Evolutionary conservation across 2,797 vertebrate species (phyloP).

Genomic region (Micromesistius poutassou): DNA sequence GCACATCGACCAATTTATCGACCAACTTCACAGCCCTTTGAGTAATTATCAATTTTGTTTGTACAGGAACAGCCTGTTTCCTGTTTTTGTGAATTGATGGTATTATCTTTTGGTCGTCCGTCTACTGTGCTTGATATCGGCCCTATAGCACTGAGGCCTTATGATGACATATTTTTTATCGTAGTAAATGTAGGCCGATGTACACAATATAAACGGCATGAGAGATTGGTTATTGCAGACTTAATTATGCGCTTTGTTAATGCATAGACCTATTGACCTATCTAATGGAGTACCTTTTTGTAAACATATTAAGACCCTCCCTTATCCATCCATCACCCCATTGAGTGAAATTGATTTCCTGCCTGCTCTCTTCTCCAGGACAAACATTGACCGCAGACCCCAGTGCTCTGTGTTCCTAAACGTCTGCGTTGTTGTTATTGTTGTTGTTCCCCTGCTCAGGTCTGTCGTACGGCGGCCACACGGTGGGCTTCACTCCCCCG

Average conservation of each 20-base stretch:
- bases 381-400: not conserved
- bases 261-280: not conserved
- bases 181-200: not conserved
- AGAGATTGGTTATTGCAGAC: not conserved
- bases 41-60: not conserved
- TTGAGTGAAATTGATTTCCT: not conserved
- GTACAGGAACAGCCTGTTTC: not conserved
- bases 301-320: not conserved
- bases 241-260: not conserved
- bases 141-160: not conserved
- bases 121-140: not conserved
- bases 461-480: slow-evolving; percentile 94
- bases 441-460: slow-evolving; percentile 67
- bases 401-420: not conserved
- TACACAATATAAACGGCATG: not conserved
- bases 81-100: too few species aligned
- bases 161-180: not conserved
- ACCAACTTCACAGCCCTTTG: too few species aligned
- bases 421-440: not conserved
- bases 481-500: slow-evolving; percentile 96
- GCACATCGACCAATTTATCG: too few species aligned
- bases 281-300: not conserved
- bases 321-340: not conserved
- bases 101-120: not conserved
- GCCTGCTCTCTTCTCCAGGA: not conserved